These are phyloP conservation scores for Brachionichthys hirsutus DNA, from an alignment of 2,113 vertebrate species.

Conservation along the genomic window DNA sequence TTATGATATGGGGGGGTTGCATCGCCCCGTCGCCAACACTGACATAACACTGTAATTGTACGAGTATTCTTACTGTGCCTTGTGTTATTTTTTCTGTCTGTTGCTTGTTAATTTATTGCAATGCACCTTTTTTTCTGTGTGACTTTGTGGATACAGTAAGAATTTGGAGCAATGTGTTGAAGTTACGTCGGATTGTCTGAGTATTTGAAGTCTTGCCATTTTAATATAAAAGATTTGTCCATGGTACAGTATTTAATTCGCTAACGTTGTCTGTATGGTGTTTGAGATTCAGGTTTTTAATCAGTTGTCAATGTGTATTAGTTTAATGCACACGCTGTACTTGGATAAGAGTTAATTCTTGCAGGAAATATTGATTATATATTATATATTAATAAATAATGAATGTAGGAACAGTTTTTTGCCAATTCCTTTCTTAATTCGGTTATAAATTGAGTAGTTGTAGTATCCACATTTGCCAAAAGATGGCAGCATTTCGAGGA, in stretches of 20 bases:
- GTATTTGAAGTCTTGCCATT: not conserved
- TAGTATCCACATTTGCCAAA: conserved; percentile 11
- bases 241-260: not conserved
- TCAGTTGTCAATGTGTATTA: conserved; percentile 16
- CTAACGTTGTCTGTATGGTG: not conserved
- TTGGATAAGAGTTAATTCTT: too few species aligned
- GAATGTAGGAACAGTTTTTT: not conserved
- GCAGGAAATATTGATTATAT: too few species aligned
- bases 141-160: conserved; percentile 34
- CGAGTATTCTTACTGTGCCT: conserved; percentile 18
- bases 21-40: not conserved
- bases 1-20: not conserved
- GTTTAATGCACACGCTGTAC: not conserved
- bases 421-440: not conserved
- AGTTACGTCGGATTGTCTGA: not conserved
- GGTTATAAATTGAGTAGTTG: too few species aligned
- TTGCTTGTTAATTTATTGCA: conserved; percentile 5
- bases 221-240: too few species aligned
- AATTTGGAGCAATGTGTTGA: conserved; percentile 22
- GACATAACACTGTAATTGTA: conserved; percentile 6
- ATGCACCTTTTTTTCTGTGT: conserved; percentile 4
- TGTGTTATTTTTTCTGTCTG: conserved; percentile 14
- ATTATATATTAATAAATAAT: too few species aligned
- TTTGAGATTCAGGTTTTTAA: conserved; percentile 7
- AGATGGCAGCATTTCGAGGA: conserved; percentile 32